Conservation (phyloP, 2,797 vertebrate species). For the Trachops cirrhosus region DNA sequence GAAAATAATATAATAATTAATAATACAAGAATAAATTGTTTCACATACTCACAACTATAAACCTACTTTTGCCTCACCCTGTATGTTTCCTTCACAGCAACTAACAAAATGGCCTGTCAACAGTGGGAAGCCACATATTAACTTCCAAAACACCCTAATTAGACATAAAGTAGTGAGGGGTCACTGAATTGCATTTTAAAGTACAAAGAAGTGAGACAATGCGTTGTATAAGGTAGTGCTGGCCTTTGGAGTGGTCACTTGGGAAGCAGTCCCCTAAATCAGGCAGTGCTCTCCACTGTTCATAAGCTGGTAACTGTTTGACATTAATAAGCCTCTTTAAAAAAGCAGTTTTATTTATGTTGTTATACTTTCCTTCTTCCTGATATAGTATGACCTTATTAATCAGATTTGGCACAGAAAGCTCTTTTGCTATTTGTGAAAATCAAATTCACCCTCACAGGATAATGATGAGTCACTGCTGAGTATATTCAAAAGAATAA, state of each 20-base stretch:
- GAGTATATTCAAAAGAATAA: not conserved
- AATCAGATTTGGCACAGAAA: conserved; percentile 36
- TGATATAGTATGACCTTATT: conserved; percentile 49
- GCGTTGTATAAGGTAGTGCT: not conserved
- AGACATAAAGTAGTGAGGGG: not conserved
- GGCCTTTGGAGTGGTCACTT: not conserved
- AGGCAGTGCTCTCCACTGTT: not conserved
- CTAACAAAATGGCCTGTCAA: not conserved
- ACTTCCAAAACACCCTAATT: not conserved
- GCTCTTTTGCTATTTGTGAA: conserved; percentile 60
- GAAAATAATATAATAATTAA: not conserved
- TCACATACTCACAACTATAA: not conserved
- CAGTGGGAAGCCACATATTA: not conserved
- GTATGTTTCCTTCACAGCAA: not conserved
- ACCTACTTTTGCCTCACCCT: not conserved
- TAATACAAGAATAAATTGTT: not conserved
- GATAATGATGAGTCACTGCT: conserved; percentile 45
- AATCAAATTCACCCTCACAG: conserved; percentile 35
- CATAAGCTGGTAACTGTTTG: not conserved
- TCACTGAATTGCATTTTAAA: not conserved
- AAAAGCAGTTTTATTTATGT: not conserved
- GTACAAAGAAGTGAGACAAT: not conserved
- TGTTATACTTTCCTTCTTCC: not conserved
- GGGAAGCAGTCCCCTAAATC: not conserved
- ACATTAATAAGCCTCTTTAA: not conserved